Percentiles rank a stretch among this genome's conserved stretches.
Conservation (phyloP, 37 sponge, comb jelly and placozoan genomes). For the Geodia barretti region DNA sequence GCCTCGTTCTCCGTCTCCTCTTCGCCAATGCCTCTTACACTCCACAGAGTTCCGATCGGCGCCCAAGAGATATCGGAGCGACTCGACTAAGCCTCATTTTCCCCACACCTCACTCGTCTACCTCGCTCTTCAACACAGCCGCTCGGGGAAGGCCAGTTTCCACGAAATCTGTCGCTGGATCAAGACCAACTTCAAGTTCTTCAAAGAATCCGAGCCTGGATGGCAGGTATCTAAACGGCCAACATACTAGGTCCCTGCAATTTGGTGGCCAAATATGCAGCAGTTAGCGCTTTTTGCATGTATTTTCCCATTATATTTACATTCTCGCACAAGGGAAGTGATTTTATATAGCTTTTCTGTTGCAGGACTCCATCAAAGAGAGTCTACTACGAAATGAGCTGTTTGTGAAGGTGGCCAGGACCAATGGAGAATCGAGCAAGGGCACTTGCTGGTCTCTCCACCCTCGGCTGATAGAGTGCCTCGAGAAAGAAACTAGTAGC, state of each 20-base stretch:
- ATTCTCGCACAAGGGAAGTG: neutral
- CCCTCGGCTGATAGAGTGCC: slow-evolving; percentile 54
- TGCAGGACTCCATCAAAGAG: slow-evolving; percentile 76
- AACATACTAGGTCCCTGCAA: neutral
- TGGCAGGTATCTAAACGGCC: slow-evolving; percentile 78
- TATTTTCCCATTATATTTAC: neutral
- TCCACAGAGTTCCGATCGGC: slow-evolving; percentile 42
- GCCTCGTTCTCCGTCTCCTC: slow-evolving; percentile 19
- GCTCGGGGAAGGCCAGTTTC: slow-evolving; percentile 55
- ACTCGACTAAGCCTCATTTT: slow-evolving; percentile 74
- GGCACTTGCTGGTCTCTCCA: slow-evolving; percentile 88
- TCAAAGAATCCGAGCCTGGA: slow-evolving; percentile 67
- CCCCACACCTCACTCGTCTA: slow-evolving; percentile 85
- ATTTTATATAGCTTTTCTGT: neutral
- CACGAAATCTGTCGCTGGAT: slow-evolving; percentile 91
- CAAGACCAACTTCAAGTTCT: slow-evolving; percentile 87
- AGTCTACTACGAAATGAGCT: slow-evolving; percentile 76
- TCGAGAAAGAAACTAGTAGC: slow-evolving; percentile 3
- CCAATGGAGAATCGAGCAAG: slow-evolving; percentile 68
- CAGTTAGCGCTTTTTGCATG: neutral
- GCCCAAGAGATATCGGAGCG: slow-evolving; percentile 41
- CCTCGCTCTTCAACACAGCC: slow-evolving; percentile 77
- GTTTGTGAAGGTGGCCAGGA: slow-evolving; percentile 75
- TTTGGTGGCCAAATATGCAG: neutral
- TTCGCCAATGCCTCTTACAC: slow-evolving; percentile 55